A percentile compares a stretch with the other conserved stretches of the same genome.
These are phyloP conservation scores for Panulirus ornatus DNA, from an alignment of 1,140 invertebrate genomes.

Conservation along the genomic window DNA sequence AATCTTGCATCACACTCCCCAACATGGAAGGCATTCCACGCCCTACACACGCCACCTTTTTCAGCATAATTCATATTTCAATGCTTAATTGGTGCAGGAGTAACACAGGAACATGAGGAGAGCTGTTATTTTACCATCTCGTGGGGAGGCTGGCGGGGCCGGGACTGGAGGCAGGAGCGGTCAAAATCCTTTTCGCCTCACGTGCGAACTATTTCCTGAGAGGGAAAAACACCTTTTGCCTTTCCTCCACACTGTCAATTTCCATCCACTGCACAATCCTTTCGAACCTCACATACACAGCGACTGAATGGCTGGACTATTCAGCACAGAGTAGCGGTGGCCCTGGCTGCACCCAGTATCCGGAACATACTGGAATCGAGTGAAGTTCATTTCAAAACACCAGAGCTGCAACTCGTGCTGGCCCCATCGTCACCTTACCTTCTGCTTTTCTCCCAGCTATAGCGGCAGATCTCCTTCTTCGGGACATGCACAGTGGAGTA, in stretches of 20 bases:
- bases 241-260: not conserved
- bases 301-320: not conserved
- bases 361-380: conserved; percentile 11
- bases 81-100: not conserved
- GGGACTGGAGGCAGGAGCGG: not conserved
- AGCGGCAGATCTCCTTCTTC: not conserved
- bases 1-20: not conserved
- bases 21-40: too few species aligned
- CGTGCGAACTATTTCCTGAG: conserved; percentile 34
- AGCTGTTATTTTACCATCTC: not conserved
- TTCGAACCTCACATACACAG: not conserved
- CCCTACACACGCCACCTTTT: too few species aligned
- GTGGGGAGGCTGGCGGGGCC: not conserved
- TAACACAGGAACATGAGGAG: not conserved
- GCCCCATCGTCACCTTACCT: conserved; percentile 33
- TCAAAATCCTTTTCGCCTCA: not conserved
- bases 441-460: conserved; percentile 8
- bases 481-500: conserved; percentile 41
- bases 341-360: not conserved
- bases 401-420: conserved; percentile 26
- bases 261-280: not conserved
- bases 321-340: not conserved
- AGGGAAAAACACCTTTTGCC: not conserved
- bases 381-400: conserved; percentile 18
- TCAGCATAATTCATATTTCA: too few species aligned